phyloP scores from a whole-genome alignment of 1,140 invertebrate genomes.

The Drosophila busckii region DNA sequence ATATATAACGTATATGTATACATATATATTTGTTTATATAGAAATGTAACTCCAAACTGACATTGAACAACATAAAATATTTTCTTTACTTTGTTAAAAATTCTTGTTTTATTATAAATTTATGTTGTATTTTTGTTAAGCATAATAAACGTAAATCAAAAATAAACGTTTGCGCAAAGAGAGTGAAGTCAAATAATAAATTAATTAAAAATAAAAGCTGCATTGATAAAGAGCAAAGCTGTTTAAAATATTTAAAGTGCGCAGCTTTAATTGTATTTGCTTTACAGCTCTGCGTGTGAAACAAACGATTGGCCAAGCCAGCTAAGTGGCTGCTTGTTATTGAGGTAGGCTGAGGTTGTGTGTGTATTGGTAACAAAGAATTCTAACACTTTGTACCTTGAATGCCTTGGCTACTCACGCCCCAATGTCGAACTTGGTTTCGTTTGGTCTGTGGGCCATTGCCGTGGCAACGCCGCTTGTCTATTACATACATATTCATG shows the following conservation, averaged over 20 bases:
- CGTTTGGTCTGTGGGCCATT: slow-evolving; percentile 55
- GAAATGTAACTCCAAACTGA: slow-evolving; percentile 78
- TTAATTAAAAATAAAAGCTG: background rate
- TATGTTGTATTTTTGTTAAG: slow-evolving; percentile 31
- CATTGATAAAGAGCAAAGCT: too few relatives aligned
- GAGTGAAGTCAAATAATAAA: slow-evolving; percentile 6
- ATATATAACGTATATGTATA: slow-evolving; percentile 75
- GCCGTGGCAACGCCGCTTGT: slow-evolving; percentile 56
- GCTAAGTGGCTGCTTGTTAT: slow-evolving; percentile 9
- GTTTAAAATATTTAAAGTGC: background rate
- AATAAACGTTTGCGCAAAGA: slow-evolving; percentile 1
- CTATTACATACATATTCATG: slow-evolving; percentile 42
- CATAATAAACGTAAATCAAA: slow-evolving; percentile 10
- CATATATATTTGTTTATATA: slow-evolving; percentile 48
- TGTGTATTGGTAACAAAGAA: slow-evolving; percentile 47
- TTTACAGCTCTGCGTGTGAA: background rate
- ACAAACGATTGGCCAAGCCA: too few relatives aligned
- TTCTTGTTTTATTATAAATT: slow-evolving; percentile 23
- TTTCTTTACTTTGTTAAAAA: slow-evolving; percentile 57
- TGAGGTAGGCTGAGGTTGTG: slow-evolving; percentile 30
- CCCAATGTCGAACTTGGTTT: slow-evolving; percentile 51
- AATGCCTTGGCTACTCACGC: slow-evolving; percentile 51
- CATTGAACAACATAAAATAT: slow-evolving; percentile 79
- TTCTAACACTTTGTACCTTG: slow-evolving; percentile 64
- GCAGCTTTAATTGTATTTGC: slow-evolving; percentile 8